These are phyloP conservation scores for Phalacrocorax pelagicus DNA, from an alignment of 2,113 vertebrate species.

Conservation along the genomic window DNA sequence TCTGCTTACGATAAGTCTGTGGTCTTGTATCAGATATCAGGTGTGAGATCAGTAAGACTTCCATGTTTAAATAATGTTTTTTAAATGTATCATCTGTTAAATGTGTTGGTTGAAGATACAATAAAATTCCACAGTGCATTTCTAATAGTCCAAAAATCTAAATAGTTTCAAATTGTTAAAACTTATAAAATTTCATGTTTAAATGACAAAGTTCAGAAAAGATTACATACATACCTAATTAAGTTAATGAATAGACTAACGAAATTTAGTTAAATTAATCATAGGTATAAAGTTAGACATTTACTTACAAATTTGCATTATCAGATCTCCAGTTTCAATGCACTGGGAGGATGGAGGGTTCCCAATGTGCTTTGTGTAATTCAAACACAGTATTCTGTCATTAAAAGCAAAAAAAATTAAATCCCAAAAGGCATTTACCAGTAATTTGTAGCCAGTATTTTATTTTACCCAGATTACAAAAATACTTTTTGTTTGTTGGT, in stretches of 20 bases:
- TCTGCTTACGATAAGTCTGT: neutral
- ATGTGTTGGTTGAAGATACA: neutral
- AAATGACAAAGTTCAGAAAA: neutral
- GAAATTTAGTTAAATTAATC: neutral
- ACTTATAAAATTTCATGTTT: neutral
- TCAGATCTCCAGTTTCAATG: neutral
- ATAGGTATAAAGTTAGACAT: neutral
- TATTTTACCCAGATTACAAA: neutral
- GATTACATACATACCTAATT: neutral
- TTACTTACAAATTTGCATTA: neutral
- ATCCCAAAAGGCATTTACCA: neutral
- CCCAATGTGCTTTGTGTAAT: neutral
- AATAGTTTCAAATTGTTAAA: neutral
- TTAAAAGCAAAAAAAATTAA: neutral
- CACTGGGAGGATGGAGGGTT: neutral
- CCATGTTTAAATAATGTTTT: neutral
- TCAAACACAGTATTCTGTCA: neutral
- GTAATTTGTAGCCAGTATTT: neutral
- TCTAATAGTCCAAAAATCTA: neutral
- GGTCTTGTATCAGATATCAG: neutral
- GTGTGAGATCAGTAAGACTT: neutral
- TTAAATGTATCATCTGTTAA: neutral
- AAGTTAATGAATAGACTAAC: neutral
- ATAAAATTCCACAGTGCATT: neutral
- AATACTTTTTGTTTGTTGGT: neutral